Evolutionary conservation across 2,888 invertebrate genomes (phyloP), one percentile per base, ranked within the genome.

Genomic region (Cerceris ruficornis): DNA sequence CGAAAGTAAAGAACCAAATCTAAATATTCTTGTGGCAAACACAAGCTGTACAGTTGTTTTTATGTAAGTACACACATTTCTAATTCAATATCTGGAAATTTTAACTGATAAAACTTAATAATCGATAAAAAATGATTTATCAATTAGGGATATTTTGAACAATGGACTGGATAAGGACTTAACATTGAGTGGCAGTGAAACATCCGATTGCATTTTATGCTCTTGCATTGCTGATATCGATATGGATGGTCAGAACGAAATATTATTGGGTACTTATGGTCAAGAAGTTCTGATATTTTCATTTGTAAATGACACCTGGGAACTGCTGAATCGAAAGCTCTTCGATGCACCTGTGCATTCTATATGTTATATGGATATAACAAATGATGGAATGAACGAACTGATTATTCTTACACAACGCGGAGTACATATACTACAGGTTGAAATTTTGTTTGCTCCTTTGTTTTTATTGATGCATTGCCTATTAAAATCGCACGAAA

Each of bases 201-300:
- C 92, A 54, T 94, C 93, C 81, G 95, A 95, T 88, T 93, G 94
- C 75, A 93, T 94, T 50, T 91, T 95, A n/a, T 94, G 95, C 84
- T 94, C 94, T 46, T 94, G 94, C 87, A 93, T 95, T 11, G 94
- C 94, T 7, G 96, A 96, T 90, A 93, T 96, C 65, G 95, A 96
- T 90, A 95, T 96, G 93, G 96, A 96, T 91, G 95, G 95, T 0
- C 90, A 93, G 69, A 94, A 95, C 86, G 96, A 96, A 92, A 94
- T 96, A 72, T 87, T 96, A 28, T 91, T 96, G 49, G 96, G 96
- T 69, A 96, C 95, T 9, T 95, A 95, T 90, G 94, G 94, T 49
- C 94, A 95, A 93, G 94, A 94, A 89, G 89, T 95, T 52, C 88
- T 94, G 72, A 90, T 94, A 9, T 94, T 94, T 86, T 93, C 94